A percentile compares a stretch with the other conserved stretches of the same genome.
phyloP scores from a whole-genome alignment of 2,888 invertebrate genomes.

The Oscheius sp. region DNA sequence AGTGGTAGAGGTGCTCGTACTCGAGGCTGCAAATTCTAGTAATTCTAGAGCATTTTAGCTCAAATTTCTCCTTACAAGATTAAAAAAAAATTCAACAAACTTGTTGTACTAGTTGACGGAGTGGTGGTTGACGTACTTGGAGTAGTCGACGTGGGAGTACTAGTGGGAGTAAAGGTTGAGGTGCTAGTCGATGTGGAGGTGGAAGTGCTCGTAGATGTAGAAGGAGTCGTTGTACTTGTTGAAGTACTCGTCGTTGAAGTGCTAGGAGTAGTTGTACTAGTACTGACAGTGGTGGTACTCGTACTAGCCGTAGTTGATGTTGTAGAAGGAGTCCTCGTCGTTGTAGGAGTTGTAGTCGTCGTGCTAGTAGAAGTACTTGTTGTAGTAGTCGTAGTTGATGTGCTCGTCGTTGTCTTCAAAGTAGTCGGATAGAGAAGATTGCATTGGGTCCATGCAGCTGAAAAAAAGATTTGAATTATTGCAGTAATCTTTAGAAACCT shows the following conservation, averaged over 20 bases:
- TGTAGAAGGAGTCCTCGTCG: neutral
- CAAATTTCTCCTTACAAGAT: too few relatives aligned
- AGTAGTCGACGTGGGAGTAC: neutral
- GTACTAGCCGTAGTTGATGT: neutral
- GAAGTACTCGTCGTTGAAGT: neutral
- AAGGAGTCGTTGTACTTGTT: neutral
- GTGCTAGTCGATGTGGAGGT: neutral
- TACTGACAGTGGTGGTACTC: neutral
- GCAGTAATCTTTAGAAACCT: neutral
- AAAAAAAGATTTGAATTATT: neutral
- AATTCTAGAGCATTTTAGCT: too few relatives aligned
- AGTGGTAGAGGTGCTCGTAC: neutral
- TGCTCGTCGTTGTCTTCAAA: neutral
- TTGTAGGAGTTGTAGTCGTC: neutral
- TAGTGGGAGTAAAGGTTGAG: neutral
- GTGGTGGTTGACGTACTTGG: neutral
- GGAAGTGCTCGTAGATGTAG: neutral
- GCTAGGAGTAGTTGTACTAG: neutral
- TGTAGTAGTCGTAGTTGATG: neutral
- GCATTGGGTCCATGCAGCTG: neutral
- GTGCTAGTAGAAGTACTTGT: neutral
- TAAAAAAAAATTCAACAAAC: too few relatives aligned
- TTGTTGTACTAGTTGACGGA: neutral
- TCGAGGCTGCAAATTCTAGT: too few relatives aligned
- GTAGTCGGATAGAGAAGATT: neutral